phyloP scores from a whole-genome alignment of 2,113 vertebrate species.

The Regulus satrapa region DNA sequence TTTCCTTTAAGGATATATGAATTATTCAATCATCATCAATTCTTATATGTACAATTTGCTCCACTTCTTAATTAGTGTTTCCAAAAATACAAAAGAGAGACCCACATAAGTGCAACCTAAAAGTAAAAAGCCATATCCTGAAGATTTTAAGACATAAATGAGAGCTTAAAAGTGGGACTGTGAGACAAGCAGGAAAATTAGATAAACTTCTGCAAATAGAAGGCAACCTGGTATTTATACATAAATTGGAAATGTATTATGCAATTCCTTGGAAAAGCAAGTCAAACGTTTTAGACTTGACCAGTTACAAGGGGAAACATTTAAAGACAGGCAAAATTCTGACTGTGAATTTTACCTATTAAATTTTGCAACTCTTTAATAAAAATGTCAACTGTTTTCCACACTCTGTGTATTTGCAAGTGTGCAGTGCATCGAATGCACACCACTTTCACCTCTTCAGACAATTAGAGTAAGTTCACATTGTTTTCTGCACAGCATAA shows the following conservation, averaged over 20 bases:
- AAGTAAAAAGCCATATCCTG: constrained; percentile 34
- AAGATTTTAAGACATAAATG: not conserved
- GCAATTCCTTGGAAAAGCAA: not conserved
- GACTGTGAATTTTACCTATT: not conserved
- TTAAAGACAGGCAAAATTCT: not conserved
- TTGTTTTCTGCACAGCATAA: not conserved
- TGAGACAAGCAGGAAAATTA: not conserved
- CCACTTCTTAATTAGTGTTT: constrained; percentile 71
- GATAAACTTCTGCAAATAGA: not conserved
- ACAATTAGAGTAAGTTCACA: not conserved
- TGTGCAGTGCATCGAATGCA: not conserved
- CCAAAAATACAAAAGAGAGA: constrained; percentile 68
- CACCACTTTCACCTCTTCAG: not conserved
- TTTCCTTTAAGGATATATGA: constrained; percentile 63
- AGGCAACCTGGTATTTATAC: not conserved
- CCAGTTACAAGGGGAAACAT: not conserved
- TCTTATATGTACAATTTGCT: constrained; percentile 67
- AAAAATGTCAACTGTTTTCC: not conserved
- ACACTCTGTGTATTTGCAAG: not conserved
- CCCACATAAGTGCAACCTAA: constrained; percentile 23
- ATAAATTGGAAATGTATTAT: not conserved
- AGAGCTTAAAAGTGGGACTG: not conserved
- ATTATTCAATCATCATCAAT: constrained; percentile 38
- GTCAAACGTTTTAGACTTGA: not conserved
- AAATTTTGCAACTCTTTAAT: not conserved